phyloP scores from a whole-genome alignment of 2,888 invertebrate genomes.

The Phania funesta region DNA sequence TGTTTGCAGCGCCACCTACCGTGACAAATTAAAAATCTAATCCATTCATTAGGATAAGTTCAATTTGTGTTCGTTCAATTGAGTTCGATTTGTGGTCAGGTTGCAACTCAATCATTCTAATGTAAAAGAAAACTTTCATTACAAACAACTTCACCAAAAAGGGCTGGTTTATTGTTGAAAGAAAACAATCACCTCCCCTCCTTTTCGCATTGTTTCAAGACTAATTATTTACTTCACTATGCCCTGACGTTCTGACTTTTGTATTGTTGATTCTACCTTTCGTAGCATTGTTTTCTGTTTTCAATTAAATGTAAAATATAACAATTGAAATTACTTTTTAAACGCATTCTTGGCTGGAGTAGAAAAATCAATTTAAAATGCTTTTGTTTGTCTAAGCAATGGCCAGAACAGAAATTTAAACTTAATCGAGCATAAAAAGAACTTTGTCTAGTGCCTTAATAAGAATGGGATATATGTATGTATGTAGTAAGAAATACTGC shows the following conservation, averaged over 20 bases:
- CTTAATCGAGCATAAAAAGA: conserved; percentile 61
- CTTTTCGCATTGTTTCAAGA: not conserved
- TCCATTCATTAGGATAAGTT: too few relatives aligned
- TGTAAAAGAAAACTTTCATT: too few relatives aligned
- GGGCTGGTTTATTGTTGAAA: not conserved
- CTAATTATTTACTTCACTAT: conserved; percentile 20
- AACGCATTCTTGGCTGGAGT: conserved; percentile 6
- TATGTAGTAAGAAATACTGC: not conserved
- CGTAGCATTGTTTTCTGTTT: conserved; percentile 33
- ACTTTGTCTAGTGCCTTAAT: conserved; percentile 47
- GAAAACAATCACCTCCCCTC: not conserved
- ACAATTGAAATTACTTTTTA: conserved; percentile 44
- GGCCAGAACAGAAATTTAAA: conserved; percentile 20
- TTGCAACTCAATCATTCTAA: too few relatives aligned
- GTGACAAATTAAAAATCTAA: too few relatives aligned
- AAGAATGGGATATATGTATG: not conserved
- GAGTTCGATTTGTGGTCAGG: too few relatives aligned
- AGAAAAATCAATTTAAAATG: conserved; percentile 51
- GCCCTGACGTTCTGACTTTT: not conserved
- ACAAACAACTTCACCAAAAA: too few relatives aligned
- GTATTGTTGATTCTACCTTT: not conserved
- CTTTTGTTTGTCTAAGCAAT: conserved; percentile 38
- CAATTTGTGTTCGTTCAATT: too few relatives aligned
- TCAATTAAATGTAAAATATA: conserved; percentile 44
- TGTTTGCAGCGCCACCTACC: too few relatives aligned